Evolutionary conservation across 2,113 vertebrate species (phyloP), one percentile per base, ranked within the genome.

Genomic region (Pelecanus crispus): DNA sequence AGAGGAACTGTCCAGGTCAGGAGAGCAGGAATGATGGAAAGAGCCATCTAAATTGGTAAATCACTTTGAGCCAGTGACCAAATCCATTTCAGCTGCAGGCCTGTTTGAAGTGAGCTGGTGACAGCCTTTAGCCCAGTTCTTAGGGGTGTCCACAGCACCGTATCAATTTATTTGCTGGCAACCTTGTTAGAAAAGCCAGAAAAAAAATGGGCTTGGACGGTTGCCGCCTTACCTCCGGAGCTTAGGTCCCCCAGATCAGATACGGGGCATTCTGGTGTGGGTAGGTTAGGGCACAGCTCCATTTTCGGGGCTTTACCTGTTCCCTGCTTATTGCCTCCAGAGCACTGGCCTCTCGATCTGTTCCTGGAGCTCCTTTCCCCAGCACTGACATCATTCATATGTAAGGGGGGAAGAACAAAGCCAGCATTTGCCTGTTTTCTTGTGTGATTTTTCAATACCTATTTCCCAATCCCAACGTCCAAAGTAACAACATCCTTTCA

Each of bases 401-500:
- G 87, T 78, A 44, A 74, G 36, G 42, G 18, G 61, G 71, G 24
- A 88, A 94, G 87, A 96, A 95, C 94, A 97, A 97, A 95, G 89
- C 38, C 91, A 66, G 67, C 84, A 26, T 19, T 92, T 0, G 28
- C 81, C 81, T 86, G 59, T 90, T 90, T 92, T 85, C 95, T 86
- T 82, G 45, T 86, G 84, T 92, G 90, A 93, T 94, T 95, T 97
- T 96, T 97, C 96, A 95, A 93, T 89, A 86, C 81, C 79, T 31
- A 3, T 97, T 97, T 96, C 94, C 95, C 95, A 97, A 95, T 97
- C 95, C 87, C 68, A 0, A 78, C 62, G 15, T 95, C 87, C 96
- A 91, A 77, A 94, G 89, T 88, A 90, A 97, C 94, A 95, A 97
- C 94, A 95, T 96, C 96, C 97, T 97, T 97, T 96, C 95, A 94